Evolutionary conservation across 1,140 invertebrate species (phyloP).

Genomic region (Tetragonula clypearis): DNA sequence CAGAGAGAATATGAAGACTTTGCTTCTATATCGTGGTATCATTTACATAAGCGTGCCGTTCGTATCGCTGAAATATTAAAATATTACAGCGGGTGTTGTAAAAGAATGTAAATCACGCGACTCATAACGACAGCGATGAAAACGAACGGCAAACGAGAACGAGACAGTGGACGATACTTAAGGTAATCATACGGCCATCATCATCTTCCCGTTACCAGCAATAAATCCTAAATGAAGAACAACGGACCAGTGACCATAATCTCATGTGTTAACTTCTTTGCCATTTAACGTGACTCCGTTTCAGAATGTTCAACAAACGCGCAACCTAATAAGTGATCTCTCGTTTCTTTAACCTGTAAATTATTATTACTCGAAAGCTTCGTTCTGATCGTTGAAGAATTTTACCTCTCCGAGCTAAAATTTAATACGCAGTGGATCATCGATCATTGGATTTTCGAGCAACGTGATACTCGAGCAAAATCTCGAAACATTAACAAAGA

Average conservation of each 20-base stretch:
- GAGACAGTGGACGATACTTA: slow-evolving; percentile 59
- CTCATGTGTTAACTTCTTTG: slow-evolving; percentile 26
- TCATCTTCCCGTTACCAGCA: slow-evolving; percentile 66
- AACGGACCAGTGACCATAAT: slow-evolving; percentile 57
- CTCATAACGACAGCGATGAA: slow-evolving; percentile 52
- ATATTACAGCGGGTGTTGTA: slow-evolving; percentile 45
- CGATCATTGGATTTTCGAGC: too few species aligned
- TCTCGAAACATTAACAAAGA: too few species aligned
- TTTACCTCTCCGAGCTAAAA: too few species aligned
- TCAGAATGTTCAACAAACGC: slow-evolving; percentile 28
- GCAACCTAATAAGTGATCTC: neutral
- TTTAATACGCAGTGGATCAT: too few species aligned
- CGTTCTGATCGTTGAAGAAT: too few species aligned
- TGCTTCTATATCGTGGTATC: neutral
- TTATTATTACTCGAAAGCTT: too few species aligned
- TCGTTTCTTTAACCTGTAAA: neutral
- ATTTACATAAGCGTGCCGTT: slow-evolving; percentile 25
- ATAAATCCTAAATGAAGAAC: slow-evolving; percentile 66
- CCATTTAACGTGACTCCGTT: slow-evolving; percentile 30
- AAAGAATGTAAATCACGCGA: slow-evolving; percentile 59
- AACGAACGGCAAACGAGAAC: slow-evolving; percentile 23
- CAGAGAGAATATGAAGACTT: neutral
- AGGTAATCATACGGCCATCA: slow-evolving; percentile 65
- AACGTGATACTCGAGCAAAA: too few species aligned
- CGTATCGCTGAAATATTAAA: slow-evolving; percentile 23